Conservation (phyloP, 2,113 vertebrate genomes). For the Neogobius melanostomus region DNA sequence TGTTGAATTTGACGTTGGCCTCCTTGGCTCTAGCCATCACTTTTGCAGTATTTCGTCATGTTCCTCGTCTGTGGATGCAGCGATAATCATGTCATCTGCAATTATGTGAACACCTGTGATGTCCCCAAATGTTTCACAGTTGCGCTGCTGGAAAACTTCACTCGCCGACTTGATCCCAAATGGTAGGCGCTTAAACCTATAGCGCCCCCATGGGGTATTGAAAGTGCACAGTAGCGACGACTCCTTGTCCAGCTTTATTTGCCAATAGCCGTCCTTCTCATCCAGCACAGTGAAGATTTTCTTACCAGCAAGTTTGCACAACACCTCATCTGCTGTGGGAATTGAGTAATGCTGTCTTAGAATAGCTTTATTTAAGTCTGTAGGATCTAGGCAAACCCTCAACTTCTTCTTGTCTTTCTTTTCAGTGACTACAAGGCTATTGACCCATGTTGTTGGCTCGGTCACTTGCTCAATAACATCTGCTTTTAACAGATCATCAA, state of each 20-base stretch:
- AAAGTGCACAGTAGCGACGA: background rate
- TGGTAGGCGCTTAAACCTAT: background rate
- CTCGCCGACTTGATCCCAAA: too few species aligned
- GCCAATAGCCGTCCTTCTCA: constrained; percentile 19
- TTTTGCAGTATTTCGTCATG: too few species aligned
- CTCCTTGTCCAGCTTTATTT: constrained; percentile 12
- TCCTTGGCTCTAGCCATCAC: too few species aligned
- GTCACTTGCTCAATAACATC: constrained; percentile 1
- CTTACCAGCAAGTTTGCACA: constrained; percentile 13
- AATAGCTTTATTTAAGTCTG: too few species aligned
- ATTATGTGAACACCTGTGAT: too few species aligned
- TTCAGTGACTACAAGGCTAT: background rate
- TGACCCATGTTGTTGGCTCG: constrained; percentile 15
- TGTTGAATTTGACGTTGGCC: too few species aligned
- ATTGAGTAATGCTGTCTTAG: too few species aligned
- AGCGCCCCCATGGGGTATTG: constrained; percentile 3
- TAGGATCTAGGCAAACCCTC: too few species aligned
- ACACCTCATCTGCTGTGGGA: background rate
- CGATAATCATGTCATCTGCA: too few species aligned
- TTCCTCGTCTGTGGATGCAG: too few species aligned
- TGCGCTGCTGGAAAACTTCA: too few species aligned
- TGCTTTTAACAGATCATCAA: background rate
- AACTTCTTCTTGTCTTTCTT: constrained; percentile 2
- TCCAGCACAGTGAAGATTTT: constrained; percentile 15
- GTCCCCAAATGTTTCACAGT: too few species aligned